These are phyloP conservation scores for Lithophane semibrunnea DNA, from an alignment of 2,888 invertebrate genomes.

Conservation along the genomic window DNA sequence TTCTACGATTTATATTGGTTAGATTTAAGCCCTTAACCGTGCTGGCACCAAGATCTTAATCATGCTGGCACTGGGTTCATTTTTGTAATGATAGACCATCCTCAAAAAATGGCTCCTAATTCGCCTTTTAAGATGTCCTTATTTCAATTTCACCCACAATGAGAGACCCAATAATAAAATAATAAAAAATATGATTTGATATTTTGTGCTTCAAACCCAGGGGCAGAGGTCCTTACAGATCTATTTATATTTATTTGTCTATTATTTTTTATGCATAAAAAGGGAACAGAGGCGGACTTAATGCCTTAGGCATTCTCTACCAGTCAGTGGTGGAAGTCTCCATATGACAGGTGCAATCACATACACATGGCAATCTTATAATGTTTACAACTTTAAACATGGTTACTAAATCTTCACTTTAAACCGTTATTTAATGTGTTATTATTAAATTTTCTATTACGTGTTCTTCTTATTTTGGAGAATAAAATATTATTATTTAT, in stretches of 20 bases:
- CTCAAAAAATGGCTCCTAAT: neutral
- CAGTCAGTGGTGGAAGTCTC: too few species aligned
- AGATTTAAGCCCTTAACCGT: too few species aligned
- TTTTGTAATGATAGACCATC: neutral
- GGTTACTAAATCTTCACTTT: neutral
- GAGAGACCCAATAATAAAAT: neutral
- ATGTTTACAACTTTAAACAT: neutral
- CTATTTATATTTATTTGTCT: neutral
- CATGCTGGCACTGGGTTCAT: neutral
- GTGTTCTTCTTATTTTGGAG: neutral
- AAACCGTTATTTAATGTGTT: neutral
- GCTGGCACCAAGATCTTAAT: too few species aligned
- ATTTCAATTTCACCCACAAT: neutral
- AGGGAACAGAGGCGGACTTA: neutral
- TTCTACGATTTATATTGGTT: constrained; percentile 9
- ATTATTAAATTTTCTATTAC: neutral
- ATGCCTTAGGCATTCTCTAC: neutral
- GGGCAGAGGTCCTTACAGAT: neutral
- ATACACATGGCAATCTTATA: too few species aligned
- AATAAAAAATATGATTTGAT: neutral
- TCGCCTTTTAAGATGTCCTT: neutral
- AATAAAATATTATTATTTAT: neutral
- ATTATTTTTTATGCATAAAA: neutral
- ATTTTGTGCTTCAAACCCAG: neutral
- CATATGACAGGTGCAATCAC: neutral